Percentiles rank a stretch among this genome's conserved stretches.
These are phyloP conservation scores for Calephelis perditalis DNA, from an alignment of 2,888 invertebrate species.

Conservation along the genomic window DNA sequence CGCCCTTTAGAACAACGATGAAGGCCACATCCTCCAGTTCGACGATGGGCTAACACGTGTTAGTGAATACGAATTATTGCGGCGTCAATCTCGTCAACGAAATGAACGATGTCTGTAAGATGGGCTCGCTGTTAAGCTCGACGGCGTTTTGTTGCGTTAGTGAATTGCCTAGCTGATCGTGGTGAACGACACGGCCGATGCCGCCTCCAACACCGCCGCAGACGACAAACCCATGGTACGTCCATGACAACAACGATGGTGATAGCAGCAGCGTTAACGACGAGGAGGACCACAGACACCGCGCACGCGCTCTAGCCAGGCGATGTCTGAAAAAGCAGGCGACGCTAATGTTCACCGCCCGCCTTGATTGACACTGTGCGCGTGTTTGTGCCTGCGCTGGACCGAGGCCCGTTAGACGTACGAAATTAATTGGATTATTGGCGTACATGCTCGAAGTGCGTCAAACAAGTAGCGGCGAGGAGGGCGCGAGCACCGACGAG, in stretches of 20 bases:
- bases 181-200: too few species aligned
- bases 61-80: too few species aligned
- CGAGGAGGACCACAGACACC: neutral
- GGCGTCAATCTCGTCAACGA: too few species aligned
- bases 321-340: slow-evolving; percentile 3
- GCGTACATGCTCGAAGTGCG: slow-evolving; percentile 14
- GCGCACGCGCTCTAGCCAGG: slow-evolving; percentile 1
- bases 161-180: too few species aligned
- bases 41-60: too few species aligned
- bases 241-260: neutral
- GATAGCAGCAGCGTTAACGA: neutral
- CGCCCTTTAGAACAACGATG: too few species aligned
- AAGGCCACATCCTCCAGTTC: too few species aligned
- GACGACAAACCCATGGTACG: too few species aligned
- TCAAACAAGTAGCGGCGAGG: neutral
- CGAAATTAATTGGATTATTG: slow-evolving; percentile 13
- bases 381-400: slow-evolving; percentile 5
- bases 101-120: too few species aligned
- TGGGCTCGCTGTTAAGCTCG: too few species aligned
- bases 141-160: rapidly evolving
- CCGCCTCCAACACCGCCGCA: too few species aligned
- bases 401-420: slow-evolving; percentile 9
- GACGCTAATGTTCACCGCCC: slow-evolving; percentile 1
- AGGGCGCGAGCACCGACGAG: slow-evolving; percentile 4
- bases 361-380: slow-evolving; percentile 1